A percentile compares a stretch with the other conserved stretches of the same genome.
phyloP scores from a whole-genome alignment of 53 echinoderm and acorn worm species.

The Luidia sarsii region DNA sequence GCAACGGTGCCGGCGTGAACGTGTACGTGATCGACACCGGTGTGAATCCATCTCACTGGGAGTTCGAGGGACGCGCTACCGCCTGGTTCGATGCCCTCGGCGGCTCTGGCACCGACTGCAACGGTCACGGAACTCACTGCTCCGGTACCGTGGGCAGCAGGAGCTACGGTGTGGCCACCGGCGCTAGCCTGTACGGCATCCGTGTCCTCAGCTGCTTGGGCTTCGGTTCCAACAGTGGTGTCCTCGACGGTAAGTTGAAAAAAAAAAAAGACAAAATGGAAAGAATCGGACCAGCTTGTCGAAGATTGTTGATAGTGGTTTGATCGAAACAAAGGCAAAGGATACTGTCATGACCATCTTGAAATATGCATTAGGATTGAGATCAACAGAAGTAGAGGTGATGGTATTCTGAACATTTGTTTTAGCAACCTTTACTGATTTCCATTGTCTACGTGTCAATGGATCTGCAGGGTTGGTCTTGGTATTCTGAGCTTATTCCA shows the following conservation, averaged over 20 bases:
- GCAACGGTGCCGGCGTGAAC: conserved; percentile 68
- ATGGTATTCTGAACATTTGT: no score
- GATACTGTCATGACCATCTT: no score
- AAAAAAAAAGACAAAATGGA: neutral
- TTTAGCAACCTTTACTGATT: no score
- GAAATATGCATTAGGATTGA: no score
- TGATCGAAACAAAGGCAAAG: no score
- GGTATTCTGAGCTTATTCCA: no score
- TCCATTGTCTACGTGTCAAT: no score
- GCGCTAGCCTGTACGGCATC: conserved; percentile 58
- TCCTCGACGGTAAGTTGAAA: conserved; percentile 62
- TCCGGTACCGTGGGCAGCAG: conserved; percentile 71
- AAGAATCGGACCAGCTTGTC: no score
- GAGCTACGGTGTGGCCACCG: conserved; percentile 66
- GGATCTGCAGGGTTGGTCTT: no score
- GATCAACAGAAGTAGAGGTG: no score
- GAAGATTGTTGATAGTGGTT: no score
- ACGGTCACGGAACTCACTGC: conserved; percentile 81
- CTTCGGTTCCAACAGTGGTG: conserved; percentile 67
- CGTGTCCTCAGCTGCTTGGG: conserved; percentile 74
- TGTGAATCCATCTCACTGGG: conserved; percentile 71
- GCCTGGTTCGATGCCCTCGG: conserved; percentile 68
- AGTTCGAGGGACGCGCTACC: conserved; percentile 66
- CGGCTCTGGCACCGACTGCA: conserved; percentile 65
- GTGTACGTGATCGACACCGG: conserved; percentile 94